Percentiles rank a stretch among this genome's conserved stretches.
Evolutionary conservation across 2,797 vertebrate species (phyloP).

Genomic region (Phoxinus dragarum): DNA sequence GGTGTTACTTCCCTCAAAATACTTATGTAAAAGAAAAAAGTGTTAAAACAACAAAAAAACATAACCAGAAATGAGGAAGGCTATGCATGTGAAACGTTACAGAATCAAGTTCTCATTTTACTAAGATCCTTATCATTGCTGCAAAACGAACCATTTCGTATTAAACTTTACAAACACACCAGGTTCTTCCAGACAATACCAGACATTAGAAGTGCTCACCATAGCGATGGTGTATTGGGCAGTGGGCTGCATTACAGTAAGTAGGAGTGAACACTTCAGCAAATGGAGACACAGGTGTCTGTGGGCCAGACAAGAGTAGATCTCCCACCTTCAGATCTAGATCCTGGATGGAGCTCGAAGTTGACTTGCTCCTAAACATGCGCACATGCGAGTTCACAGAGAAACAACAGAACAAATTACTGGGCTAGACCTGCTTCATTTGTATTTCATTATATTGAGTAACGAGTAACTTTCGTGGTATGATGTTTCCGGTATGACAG

Average conservation of each 20-base stretch:
- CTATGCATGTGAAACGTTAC: neutral
- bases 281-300: constrained; percentile 45
- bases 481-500: constrained; percentile 20
- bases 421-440: neutral
- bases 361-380: constrained; percentile 61
- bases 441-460: neutral
- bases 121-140: neutral
- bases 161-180: neutral
- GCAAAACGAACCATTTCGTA: neutral
- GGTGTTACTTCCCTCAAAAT: constrained; percentile 69
- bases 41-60: neutral
- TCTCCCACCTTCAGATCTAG: constrained; percentile 58
- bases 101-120: neutral
- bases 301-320: constrained; percentile 49
- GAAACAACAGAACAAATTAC: neutral
- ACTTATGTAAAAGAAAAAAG: constrained; percentile 53
- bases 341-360: constrained; percentile 63
- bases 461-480: neutral
- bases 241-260: constrained; percentile 72
- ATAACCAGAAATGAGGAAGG: constrained; percentile 27
- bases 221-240: constrained; percentile 74
- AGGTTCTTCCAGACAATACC: neutral
- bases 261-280: constrained; percentile 69
- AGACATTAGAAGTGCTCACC: constrained; percentile 46
- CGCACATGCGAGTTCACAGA: constrained; percentile 8